Evolutionary conservation across 2,113 vertebrate species (phyloP).

Genomic region (Lontra canadensis): DNA sequence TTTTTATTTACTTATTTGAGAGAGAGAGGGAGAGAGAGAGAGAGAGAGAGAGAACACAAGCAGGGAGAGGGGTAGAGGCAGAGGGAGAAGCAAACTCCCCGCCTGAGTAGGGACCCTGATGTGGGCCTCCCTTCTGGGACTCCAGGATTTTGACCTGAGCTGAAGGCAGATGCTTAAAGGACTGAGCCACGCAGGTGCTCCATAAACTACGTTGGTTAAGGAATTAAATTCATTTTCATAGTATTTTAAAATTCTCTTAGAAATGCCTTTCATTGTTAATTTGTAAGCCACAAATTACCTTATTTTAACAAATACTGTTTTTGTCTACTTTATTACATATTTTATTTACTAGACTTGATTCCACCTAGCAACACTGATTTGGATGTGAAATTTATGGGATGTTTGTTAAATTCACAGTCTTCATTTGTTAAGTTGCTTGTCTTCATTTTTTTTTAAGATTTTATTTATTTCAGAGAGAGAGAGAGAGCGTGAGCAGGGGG

Average conservation of each 20-base stretch:
- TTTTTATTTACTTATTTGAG: not conserved
- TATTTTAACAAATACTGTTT: not conserved
- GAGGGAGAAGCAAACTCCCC: not conserved
- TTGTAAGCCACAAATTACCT: not conserved
- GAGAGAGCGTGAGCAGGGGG: not conserved
- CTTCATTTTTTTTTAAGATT: not conserved
- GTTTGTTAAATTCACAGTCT: not conserved
- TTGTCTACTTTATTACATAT: not conserved
- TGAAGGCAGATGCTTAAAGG: too few relatives aligned
- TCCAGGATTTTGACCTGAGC: too few relatives aligned
- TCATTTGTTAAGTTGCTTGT: not conserved
- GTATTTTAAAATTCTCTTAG: conserved; percentile 38
- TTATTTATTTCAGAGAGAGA: not conserved
- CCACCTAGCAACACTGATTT: not conserved
- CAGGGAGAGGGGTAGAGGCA: not conserved
- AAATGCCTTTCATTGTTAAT: not conserved
- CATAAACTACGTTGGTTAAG: not conserved
- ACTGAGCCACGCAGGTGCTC: too few relatives aligned
- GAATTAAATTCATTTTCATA: not conserved
- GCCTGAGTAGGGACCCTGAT: not conserved
- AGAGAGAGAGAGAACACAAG: not conserved
- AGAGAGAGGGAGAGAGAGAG: not conserved
- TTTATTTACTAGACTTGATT: not conserved
- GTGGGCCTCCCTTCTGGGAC: not conserved
- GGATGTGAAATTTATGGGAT: not conserved